Conservation (phyloP, 2,797 vertebrate genomes). For the Glyptemys insculpta region DNA sequence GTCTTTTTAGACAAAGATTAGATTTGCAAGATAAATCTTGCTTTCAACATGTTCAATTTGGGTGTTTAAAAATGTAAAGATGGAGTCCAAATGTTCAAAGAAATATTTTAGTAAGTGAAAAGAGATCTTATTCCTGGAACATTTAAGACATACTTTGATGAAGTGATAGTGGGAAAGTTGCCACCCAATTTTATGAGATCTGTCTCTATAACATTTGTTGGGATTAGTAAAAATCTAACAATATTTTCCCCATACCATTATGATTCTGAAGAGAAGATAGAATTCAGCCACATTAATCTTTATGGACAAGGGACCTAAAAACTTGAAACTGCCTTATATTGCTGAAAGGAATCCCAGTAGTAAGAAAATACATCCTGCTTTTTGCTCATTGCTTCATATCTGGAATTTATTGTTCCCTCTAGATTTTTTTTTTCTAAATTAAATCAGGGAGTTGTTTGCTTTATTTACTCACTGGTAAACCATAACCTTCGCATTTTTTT, state of each 20-base stretch:
- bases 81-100: background rate
- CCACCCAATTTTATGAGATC: background rate
- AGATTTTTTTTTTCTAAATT: conserved; percentile 37
- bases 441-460: conserved; percentile 48
- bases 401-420: conserved; percentile 3
- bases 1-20: background rate
- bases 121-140: background rate
- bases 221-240: background rate
- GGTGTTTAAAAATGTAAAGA: background rate
- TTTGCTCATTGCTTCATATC: background rate
- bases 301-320: background rate
- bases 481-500: conserved; percentile 31
- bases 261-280: fast-evolving
- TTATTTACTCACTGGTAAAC: conserved; percentile 47
- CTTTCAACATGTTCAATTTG: background rate
- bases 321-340: background rate
- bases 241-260: background rate
- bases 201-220: background rate
- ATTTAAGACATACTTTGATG: background rate
- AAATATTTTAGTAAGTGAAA: background rate
- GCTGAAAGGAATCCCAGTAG: conserved; percentile 13
- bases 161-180: background rate
- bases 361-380: background rate
- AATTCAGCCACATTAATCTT: conserved; percentile 1
- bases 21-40: background rate